Conservation (phyloP, 1,140 invertebrate species). For the Zaprionus gabonicus region DNA sequence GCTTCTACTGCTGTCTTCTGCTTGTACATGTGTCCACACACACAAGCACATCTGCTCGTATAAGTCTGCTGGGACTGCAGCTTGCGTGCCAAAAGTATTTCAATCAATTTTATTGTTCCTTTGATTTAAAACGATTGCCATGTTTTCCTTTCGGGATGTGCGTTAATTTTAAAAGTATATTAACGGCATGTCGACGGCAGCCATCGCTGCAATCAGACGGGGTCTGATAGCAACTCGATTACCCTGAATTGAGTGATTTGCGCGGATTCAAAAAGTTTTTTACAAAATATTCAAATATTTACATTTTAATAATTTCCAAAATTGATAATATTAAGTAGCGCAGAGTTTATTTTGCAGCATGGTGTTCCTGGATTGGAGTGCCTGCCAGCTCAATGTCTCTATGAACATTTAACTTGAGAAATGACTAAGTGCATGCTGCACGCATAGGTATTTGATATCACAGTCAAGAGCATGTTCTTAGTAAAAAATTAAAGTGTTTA, state of each 20-base stretch:
- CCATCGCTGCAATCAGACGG: slow-evolving; percentile 4
- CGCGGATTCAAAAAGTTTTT: background rate
- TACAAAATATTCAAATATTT: background rate
- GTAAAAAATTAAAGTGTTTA: background rate
- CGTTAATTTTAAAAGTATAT: slow-evolving; percentile 50
- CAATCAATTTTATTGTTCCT: slow-evolving; percentile 74
- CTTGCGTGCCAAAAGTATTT: slow-evolving; percentile 76
- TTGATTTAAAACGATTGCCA: slow-evolving; percentile 81
- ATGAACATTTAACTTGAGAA: background rate
- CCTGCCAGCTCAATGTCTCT: background rate
- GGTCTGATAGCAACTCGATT: background rate
- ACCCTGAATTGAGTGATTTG: background rate
- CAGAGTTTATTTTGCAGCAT: no score
- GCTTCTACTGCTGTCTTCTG: slow-evolving; percentile 18
- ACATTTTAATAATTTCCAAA: no score
- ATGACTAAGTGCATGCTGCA: slow-evolving; percentile 41
- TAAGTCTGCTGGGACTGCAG: slow-evolving; percentile 39
- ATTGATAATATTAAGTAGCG: no score
- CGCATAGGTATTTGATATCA: slow-evolving; percentile 49
- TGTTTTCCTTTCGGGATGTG: slow-evolving; percentile 59
- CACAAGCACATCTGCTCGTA: slow-evolving; percentile 20
- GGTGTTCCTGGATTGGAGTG: background rate
- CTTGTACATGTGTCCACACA: slow-evolving; percentile 8
- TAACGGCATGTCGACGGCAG: background rate
- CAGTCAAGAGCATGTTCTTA: slow-evolving; percentile 44